Base-by-base conservation (phyloP, 2,113 vertebrate species). In the Sigmodon hispidus region DNA sequence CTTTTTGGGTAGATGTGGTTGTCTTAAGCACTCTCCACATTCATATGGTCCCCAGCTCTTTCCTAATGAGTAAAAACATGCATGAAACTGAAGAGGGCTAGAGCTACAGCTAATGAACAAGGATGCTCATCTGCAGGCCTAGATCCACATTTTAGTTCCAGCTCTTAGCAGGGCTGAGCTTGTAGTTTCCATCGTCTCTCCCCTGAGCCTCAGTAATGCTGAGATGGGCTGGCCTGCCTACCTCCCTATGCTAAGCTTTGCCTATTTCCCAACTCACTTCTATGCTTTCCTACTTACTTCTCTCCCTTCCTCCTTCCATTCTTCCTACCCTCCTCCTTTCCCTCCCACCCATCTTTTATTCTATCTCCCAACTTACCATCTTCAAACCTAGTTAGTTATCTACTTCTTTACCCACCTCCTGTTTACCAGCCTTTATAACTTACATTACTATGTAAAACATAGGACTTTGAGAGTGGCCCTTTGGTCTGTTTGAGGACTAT, bases 271-370 rank as follows among this genome's bases (percentile, higher is more conserved):
- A n/a, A 0, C 12, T 52, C 17, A 11, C 57, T 22, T 36, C 0
- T 26, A 17, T 52, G 0, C 2, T 67, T 40, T 3, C 57, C 48
- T 55, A 0, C 8, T 55, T 52, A 3, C 34, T 45, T 15, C 10
- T 73, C 52, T 13, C 0, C 7, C 13, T 85, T 0, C 8, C 40
- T 19, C 4, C 55, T 36, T 29, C 0, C 31, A 11, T 50, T 5
- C 16, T 75, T 5, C 36, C 21, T 7, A 55, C n/a, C 59, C 31
- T 34, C 12, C 15, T 48, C 0, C 40, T 36, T 67, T 2, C n/a
- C 40, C 40, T 7, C 55, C 11, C 26, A 8, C 36, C 31, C 34
- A 40, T 86, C 95, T 65, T 22, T 22, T n/a, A 7, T 19, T 50
- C 79, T 40, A 0, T 29, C 43, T 26, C 29, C 34, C n/a, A 34